Evolutionary conservation across 2,888 invertebrate genomes (phyloP), one percentile per base, ranked within the genome.

Genomic region (Dicranocentrus wangi): DNA sequence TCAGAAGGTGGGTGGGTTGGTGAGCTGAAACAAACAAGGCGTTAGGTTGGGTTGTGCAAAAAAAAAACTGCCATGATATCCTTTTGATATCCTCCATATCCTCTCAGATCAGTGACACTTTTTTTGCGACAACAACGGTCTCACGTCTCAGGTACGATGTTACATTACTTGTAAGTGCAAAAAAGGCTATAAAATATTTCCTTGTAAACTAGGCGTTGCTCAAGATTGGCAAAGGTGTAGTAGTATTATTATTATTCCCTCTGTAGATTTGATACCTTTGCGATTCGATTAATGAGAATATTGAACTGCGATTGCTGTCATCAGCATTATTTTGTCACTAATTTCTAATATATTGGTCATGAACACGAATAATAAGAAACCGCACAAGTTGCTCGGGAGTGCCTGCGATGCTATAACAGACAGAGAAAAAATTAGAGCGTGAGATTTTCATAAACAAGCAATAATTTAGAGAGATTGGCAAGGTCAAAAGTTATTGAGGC

Each of bases 341-440:
- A 60, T 70, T 60, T 43, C 27, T 71, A n/a, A 71, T 42, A 58
- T 58, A 71, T 71, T 71, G 70, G 70, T 71, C 70, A 71, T 71
- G 70, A 71, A 71, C 58, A 42, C 58, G 8, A 13, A 42, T 65
- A 8, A 65, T 66, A 25, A 65, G 43, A 66, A 47, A 47, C 17
- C n/a, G 8, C 21, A 42, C 19, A 28, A 61, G 42, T 42, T 19
- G 28, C 21, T 32, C 15, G 13, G 39, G 39, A 7, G 39, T 39
- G 39, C 13, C 8, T 39, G 39, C 13, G 7, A 13, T 39, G 39
- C 15, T 28, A 63, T 23, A 23, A 15, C 8, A 39, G 66, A 23
- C 42, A 32, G 32, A 28, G 7, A 13, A 39, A 42, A 71, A 72
- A 72, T 27, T 72, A 51, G 72, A 72, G 72, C 72, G 72, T 72